These are phyloP conservation scores for Parascotia fuliginaria DNA, from an alignment of 2,888 invertebrate species.

Conservation along the genomic window DNA sequence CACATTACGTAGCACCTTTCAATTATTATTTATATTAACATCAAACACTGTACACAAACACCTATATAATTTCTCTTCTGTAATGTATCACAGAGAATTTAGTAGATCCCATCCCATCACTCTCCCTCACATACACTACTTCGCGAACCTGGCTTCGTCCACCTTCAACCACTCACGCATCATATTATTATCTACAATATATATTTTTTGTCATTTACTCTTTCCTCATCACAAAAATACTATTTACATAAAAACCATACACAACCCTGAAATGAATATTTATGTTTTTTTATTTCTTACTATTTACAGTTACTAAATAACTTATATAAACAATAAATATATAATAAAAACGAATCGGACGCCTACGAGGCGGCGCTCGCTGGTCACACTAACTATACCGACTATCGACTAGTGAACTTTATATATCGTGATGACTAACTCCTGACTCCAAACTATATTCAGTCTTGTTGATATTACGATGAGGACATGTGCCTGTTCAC, in stretches of 20 bases:
- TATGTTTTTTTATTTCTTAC: constrained; percentile 72
- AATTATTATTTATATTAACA: constrained; percentile 33
- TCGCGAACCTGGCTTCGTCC: constrained; percentile 37
- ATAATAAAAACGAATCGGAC: constrained; percentile 75
- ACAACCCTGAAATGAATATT: constrained; percentile 73
- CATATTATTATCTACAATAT: constrained; percentile 47
- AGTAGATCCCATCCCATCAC: constrained; percentile 28
- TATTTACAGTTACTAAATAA: constrained; percentile 81
- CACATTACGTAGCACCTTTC: constrained; percentile 38
- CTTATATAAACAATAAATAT: constrained; percentile 81
- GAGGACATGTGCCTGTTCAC: constrained; percentile 13
- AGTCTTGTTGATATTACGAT: constrained; percentile 35
- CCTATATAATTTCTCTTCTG: constrained; percentile 38
- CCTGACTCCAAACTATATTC: constrained; percentile 18
- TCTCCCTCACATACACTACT: constrained; percentile 33
- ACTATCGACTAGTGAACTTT: constrained; percentile 34
- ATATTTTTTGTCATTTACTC: constrained; percentile 78
- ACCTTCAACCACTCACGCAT: constrained; percentile 42
- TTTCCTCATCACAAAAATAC: constrained; percentile 75
- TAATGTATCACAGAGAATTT: constrained; percentile 43
- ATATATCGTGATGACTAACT: constrained; percentile 16
- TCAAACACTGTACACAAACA: constrained; percentile 31
- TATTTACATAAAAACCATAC: constrained; percentile 77
- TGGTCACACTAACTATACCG: constrained; percentile 17
- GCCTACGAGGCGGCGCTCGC: constrained; percentile 48